Percentiles rank a stretch among this genome's conserved stretches.
Evolutionary conservation across 2,113 vertebrate species (phyloP).

Genomic region (Daubentonia madagascariensis): DNA sequence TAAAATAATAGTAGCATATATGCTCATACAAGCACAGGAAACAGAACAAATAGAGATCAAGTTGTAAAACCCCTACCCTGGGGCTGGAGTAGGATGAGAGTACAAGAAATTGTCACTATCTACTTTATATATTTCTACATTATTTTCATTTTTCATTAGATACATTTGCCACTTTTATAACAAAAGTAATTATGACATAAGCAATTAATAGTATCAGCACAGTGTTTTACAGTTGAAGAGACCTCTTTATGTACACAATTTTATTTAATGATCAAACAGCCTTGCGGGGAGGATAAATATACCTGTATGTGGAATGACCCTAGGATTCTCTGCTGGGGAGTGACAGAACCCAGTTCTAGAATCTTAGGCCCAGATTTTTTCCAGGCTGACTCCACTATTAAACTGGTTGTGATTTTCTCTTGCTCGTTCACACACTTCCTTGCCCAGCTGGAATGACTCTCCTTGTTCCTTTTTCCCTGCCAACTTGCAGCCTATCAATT

Average conservation of each 20-base stretch:
- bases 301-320: neutral
- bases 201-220: neutral
- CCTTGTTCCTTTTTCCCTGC: neutral
- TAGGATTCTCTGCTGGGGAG: neutral
- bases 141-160: neutral
- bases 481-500: neutral
- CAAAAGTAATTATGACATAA: neutral
- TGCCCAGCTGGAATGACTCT: neutral
- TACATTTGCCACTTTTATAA: neutral
- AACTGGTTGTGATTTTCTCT: neutral
- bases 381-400: neutral
- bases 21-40: neutral
- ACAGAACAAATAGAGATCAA: neutral
- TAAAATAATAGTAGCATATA: neutral
- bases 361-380: neutral
- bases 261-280: neutral
- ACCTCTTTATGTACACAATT: neutral
- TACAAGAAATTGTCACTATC: neutral
- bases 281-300: neutral
- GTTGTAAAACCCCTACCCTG: neutral
- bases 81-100: neutral
- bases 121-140: neutral
- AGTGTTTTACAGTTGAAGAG: neutral
- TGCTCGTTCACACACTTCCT: neutral
- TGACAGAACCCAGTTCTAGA: neutral